Evolutionary conservation across 2,113 vertebrate species (phyloP), one percentile per base, ranked within the genome.

Genomic region (Paralichthys olivaceus): DNA sequence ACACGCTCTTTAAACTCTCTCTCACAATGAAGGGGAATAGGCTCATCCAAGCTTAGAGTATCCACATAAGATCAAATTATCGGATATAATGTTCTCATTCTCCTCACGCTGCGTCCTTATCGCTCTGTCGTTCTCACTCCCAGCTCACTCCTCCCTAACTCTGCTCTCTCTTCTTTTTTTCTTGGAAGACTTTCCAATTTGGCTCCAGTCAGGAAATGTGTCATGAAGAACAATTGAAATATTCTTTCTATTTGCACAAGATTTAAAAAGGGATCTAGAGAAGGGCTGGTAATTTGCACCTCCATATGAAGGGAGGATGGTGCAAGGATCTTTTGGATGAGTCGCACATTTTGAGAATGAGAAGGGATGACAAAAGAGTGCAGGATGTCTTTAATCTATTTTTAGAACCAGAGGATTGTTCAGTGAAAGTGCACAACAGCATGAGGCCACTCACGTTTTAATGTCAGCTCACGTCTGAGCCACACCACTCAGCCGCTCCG

Each of bases 41-140:
- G 61, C 65, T 81, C 78, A 66, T 85, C 87, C 85, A 87, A 67
- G 78, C 74, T 61, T 54, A 68, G 69, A 64, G 54, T 55, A 74
- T 80, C 71, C 74, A 61, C 54, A 84, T 60, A 26, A 78, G 59
- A 91, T 88, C 65, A 66, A 82, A 91, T 87, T 83, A 89, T 86
- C 70, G 37, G 77, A 81, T 75, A 84, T 81, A 87, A 82, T 82
- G 23, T 32, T 51, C 58, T 69, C 12, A 23, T 34, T 57, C 45
- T 74, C 62, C 20, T 71, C 55, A 62, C 53, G 22, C 68, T 77
- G 28, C 37, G 20, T 56, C 76, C 80, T 32, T 54, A 49, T 74
- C 62, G 37, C 5, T 72, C 72, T n/a, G 25, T 75, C 69, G 19
- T 26, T 72, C 47, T 67, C 60, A 13, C 55, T 64, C 19, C 32